Conservation (phyloP, 1,140 invertebrate genomes). For the Apis cerana region DNA sequence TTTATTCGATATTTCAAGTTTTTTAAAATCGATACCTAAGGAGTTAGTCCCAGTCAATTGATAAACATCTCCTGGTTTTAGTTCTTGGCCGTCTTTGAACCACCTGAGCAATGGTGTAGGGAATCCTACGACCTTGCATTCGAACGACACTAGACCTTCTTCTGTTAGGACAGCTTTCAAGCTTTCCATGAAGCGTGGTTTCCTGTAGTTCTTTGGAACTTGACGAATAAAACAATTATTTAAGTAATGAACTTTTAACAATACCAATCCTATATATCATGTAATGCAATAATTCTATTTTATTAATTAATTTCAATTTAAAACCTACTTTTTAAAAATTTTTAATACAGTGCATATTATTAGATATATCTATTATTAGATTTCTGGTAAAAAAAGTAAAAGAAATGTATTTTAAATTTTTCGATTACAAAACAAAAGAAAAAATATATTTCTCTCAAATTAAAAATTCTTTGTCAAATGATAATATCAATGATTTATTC, state of each 20-base stretch:
- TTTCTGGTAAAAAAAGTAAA: too few species aligned
- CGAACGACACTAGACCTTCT: constrained; percentile 94
- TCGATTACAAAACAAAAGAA: too few species aligned
- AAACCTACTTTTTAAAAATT: too few species aligned
- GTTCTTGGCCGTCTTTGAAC: constrained; percentile 95
- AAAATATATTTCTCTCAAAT: too few species aligned
- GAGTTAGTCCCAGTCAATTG: constrained; percentile 94
- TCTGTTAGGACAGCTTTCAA: constrained; percentile 93
- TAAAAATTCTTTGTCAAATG: too few species aligned
- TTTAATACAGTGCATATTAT: too few species aligned
- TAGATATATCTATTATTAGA: too few species aligned
- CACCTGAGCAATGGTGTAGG: constrained; percentile 92
- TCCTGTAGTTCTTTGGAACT: constrained; percentile 94
- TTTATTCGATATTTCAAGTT: too few species aligned
- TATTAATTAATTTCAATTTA: not conserved
- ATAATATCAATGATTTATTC: too few species aligned
- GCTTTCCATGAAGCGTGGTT: constrained; percentile 93
- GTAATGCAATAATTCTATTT: not conserved
- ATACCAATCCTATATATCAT: not conserved
- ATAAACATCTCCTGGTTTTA: constrained; percentile 95
- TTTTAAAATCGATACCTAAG: constrained; percentile 78
- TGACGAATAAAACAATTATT: constrained; percentile 12
- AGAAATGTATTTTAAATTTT: too few species aligned
- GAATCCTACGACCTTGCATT: constrained; percentile 95
- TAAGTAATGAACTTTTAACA: not conserved